phyloP scores from a whole-genome alignment of 2,888 invertebrate genomes.

The Saturnia pavonia region DNA sequence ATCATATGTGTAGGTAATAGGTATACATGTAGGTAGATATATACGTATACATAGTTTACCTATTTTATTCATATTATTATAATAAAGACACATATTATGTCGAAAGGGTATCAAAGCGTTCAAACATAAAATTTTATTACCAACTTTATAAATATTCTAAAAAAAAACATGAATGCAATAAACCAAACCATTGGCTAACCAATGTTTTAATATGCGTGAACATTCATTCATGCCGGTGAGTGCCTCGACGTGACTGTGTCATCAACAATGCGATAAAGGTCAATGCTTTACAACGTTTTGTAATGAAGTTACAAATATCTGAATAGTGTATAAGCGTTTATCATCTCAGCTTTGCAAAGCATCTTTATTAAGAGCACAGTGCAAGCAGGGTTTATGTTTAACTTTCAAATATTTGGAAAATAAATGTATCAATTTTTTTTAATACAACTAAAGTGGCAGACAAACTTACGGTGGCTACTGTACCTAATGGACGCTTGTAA shows the following conservation, averaged over 20 bases:
- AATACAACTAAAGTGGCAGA: too few species aligned
- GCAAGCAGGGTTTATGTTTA: not conserved
- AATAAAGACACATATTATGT: not conserved
- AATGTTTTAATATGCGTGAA: constrained; percentile 13
- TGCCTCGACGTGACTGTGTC: constrained; percentile 9
- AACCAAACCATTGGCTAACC: constrained; percentile 9
- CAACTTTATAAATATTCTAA: constrained; percentile 13
- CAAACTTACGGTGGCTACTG: too few species aligned
- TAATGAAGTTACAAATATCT: constrained; percentile 8
- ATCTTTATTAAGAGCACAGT: not conserved
- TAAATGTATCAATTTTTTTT: too few species aligned
- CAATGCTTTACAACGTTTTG: constrained; percentile 12
- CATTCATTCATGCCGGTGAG: constrained; percentile 12
- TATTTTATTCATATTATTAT: not conserved
- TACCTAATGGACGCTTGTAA: too few species aligned
- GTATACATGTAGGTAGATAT: too few species aligned
- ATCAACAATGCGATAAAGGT: constrained; percentile 15
- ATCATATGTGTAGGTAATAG: too few species aligned
- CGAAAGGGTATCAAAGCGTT: not conserved
- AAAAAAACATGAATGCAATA: constrained; percentile 11
- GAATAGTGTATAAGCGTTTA: not conserved
- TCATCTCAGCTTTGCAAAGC: not conserved
- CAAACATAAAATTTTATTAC: not conserved
- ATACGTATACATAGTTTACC: not conserved
- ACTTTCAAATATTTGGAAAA: not conserved